Percentiles rank a stretch among this genome's conserved stretches.
phyloP scores from a whole-genome alignment of 2,888 invertebrate species.

The Ditylenchus weischeri region DNA sequence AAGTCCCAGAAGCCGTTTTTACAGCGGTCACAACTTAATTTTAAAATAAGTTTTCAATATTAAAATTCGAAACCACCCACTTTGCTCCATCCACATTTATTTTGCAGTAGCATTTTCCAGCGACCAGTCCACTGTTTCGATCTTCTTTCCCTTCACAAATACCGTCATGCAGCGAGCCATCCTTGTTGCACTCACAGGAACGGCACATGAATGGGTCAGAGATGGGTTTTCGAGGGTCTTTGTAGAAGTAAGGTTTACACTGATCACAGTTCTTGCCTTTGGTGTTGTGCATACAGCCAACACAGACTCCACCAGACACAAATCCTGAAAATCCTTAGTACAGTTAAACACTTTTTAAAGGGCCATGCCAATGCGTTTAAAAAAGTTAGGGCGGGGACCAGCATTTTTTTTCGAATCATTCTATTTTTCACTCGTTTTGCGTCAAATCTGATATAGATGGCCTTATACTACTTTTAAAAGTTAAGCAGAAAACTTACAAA shows the following conservation, averaged over 20 bases:
- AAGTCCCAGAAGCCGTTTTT: conserved; percentile 82
- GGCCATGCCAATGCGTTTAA: too few relatives aligned
- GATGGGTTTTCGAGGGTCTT: conserved; percentile 76
- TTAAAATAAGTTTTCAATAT: too few relatives aligned
- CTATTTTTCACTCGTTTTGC: too few relatives aligned
- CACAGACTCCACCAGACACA: conserved; percentile 93
- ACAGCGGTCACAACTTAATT: conserved; percentile 82
- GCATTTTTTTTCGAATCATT: too few relatives aligned
- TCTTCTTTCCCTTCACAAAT: conserved; percentile 90
- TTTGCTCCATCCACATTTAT: conserved; percentile 68
- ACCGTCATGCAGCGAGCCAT: conserved; percentile 82
- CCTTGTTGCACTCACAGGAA: conserved; percentile 84
- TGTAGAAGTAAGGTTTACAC: conserved; percentile 88
- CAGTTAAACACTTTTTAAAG: conserved; percentile 13
- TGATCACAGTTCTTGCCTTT: conserved; percentile 93
- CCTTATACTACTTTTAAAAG: too few relatives aligned
- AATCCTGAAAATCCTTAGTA: conserved; percentile 37
- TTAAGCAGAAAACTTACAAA: too few relatives aligned
- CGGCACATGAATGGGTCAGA: conserved; percentile 84
- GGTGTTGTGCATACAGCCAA: conserved; percentile 93
- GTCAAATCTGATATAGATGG: too few relatives aligned
- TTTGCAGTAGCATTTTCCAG: conserved; percentile 93
- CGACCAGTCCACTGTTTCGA: conserved; percentile 70
- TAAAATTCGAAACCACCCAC: too few relatives aligned
- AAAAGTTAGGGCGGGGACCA: too few relatives aligned